These are phyloP conservation scores for Bubo blakistoni DNA, from an alignment of 2,113 vertebrate genomes.

Conservation along the genomic window DNA sequence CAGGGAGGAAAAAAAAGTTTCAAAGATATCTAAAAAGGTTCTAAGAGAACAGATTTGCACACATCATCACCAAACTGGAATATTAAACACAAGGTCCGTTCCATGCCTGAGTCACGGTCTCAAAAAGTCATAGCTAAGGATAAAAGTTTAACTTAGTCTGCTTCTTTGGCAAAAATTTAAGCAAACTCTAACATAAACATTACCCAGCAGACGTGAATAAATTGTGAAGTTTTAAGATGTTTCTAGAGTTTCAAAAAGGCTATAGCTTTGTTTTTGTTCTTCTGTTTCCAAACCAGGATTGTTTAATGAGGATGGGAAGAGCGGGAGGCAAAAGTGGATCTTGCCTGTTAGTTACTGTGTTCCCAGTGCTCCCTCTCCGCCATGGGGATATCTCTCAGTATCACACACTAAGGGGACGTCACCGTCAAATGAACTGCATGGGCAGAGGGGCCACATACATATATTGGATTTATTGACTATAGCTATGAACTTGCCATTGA, in stretches of 20 bases:
- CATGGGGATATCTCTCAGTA: not conserved
- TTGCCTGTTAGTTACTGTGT: not conserved
- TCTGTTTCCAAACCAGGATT: not conserved
- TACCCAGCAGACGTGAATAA: not conserved
- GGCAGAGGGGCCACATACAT: not conserved
- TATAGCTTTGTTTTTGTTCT: not conserved
- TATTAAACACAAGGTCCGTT: not conserved
- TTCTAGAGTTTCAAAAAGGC: not conserved
- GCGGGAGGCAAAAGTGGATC: not conserved
- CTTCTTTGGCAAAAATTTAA: not conserved
- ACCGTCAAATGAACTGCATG: not conserved
- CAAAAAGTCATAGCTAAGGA: slow-evolving; percentile 38
- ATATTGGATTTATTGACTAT: not conserved
- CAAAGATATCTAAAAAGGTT: not conserved
- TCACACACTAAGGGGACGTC: no score
- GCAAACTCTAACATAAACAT: not conserved
- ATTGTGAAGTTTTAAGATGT: not conserved
- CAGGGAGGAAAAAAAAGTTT: not conserved
- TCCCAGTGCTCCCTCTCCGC: not conserved
- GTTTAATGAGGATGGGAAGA: not conserved
- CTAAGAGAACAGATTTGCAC: not conserved
- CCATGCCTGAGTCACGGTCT: not conserved
- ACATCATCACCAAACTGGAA: not conserved
- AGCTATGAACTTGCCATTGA: not conserved
- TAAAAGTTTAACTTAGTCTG: slow-evolving; percentile 11